Base-by-base conservation (phyloP, 1,140 invertebrate species). In the Brachionus asplanchnoidis region DNA sequence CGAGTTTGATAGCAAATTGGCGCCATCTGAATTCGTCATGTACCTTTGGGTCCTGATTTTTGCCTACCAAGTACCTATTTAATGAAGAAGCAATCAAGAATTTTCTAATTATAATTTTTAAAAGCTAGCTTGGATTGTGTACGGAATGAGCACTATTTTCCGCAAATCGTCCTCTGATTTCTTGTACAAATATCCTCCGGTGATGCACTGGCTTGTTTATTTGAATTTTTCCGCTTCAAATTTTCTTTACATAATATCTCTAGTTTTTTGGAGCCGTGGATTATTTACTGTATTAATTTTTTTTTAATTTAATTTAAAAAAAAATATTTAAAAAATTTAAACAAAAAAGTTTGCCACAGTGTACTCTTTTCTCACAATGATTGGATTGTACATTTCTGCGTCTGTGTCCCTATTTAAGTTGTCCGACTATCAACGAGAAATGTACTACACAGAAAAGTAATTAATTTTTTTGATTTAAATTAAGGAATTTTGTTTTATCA, bases 361-460 rank as follows among this genome's bases (percentile, higher is more conserved):
- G 7, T 82, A 82, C 36, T 82, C 40, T 17, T 26, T 65, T 11
- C 32, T 82, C 2, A 65, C 40, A 23, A 9, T 65, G 9, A 46
- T 82, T 12, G 79, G 79, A 12, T 40, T 82, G n/a, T 82, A 82
- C 53, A 65, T 82, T 36, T 53, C 36, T 20, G 53, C 60, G 6
- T 82, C n/a, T 46, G 60, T 36, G n/a, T 82, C 79, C 6, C 12
- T 82, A 26, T 82, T 82, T 20, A 82, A 82, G 20, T 40, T 82
- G 11, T 82, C 36, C 9, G 79, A 82, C 28, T 82, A 82, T 28
- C 79, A 82, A 68, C 50, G 79, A 28, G 79, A 82, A 46, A 65
- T 82, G 79, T 82, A 82, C n/a, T 82, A 40, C 28, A 82, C 79
- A 20, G 79, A 82, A 66, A 82, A 82, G 77, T 80, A 65, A 40